phyloP scores from a whole-genome alignment of 2,888 invertebrate species.

The Melanchra persicariae region DNA sequence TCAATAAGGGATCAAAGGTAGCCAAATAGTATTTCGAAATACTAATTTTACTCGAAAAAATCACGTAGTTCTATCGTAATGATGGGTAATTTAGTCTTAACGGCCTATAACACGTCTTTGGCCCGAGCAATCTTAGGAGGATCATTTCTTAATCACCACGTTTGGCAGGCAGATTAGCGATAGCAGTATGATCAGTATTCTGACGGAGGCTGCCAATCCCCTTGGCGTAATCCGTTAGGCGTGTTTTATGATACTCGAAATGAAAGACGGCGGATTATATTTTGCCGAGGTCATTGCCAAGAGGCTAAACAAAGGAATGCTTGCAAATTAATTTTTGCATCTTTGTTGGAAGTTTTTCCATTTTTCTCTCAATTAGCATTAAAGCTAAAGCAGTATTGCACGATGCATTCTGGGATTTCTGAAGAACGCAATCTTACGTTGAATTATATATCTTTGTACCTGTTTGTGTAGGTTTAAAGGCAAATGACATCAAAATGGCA shows the following conservation, averaged over 20 bases:
- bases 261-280: conserved; percentile 51
- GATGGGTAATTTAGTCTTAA: conserved; percentile 18
- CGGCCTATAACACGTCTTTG: conserved; percentile 22
- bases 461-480: not conserved
- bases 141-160: conserved; percentile 47
- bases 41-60: conserved; percentile 32
- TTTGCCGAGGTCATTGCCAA: conserved; percentile 37
- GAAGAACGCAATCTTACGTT: not conserved
- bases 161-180: conserved; percentile 45
- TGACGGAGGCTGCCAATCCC: conserved; percentile 33
- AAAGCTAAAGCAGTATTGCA: not conserved
- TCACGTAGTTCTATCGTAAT: conserved; percentile 11
- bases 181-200: conserved; percentile 44
- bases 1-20: conserved; percentile 35
- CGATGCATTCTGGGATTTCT: conserved; percentile 1
- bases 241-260: conserved; percentile 60
- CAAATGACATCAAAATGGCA: conserved; percentile 9
- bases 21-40: conserved; percentile 16
- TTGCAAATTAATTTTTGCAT: conserved; percentile 38
- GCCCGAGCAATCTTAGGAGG: conserved; percentile 12
- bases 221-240: conserved; percentile 46
- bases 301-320: conserved; percentile 28
- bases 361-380: conserved; percentile 23
- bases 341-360: conserved; percentile 1
- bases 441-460: not conserved